Evolutionary conservation across 2,113 vertebrate genomes (phyloP).

Genomic region (Oxyruncus cristatus): DNA sequence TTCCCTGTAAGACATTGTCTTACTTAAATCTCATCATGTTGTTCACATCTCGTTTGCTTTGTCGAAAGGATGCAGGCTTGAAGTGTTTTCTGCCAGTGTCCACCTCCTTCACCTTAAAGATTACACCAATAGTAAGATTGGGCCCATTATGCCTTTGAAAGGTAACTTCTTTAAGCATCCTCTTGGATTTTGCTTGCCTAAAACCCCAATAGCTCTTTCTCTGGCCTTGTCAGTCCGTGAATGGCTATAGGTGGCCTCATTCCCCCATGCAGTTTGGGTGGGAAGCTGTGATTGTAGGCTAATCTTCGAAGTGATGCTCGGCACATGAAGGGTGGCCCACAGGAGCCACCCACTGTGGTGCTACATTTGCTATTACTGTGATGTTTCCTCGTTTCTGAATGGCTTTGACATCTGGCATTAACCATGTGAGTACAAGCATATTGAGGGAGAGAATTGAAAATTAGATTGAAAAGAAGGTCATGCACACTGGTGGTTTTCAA

Average conservation of each 20-base stretch:
- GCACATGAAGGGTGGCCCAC: not conserved
- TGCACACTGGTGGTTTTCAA: slow-evolving; percentile 56
- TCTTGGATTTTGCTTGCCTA: not conserved
- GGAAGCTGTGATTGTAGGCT: slow-evolving; percentile 25
- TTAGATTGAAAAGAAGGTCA: slow-evolving; percentile 53
- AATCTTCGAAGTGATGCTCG: slow-evolving; percentile 52
- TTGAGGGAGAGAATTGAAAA: slow-evolving; percentile 42
- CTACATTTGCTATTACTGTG: slow-evolving; percentile 33
- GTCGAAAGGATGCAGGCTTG: not conserved
- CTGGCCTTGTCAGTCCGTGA: not conserved
- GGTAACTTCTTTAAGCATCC: not conserved
- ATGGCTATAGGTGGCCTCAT: not conserved
- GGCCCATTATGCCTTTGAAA: not conserved
- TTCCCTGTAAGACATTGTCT: not conserved
- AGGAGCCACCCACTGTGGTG: not conserved
- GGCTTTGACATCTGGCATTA: slow-evolving; percentile 45
- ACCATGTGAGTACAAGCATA: slow-evolving; percentile 17
- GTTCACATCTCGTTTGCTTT: not conserved
- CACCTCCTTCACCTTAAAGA: not conserved
- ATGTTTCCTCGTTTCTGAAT: slow-evolving; percentile 42
- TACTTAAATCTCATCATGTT: not conserved
- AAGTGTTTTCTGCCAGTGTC: not conserved
- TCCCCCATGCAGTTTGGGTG: not conserved
- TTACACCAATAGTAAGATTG: not conserved
- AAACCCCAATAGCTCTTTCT: not conserved